Evolutionary conservation across 2,888 invertebrate genomes (phyloP), one percentile per base, ranked within the genome.

Genomic region (Hanleya hanleyi): DNA sequence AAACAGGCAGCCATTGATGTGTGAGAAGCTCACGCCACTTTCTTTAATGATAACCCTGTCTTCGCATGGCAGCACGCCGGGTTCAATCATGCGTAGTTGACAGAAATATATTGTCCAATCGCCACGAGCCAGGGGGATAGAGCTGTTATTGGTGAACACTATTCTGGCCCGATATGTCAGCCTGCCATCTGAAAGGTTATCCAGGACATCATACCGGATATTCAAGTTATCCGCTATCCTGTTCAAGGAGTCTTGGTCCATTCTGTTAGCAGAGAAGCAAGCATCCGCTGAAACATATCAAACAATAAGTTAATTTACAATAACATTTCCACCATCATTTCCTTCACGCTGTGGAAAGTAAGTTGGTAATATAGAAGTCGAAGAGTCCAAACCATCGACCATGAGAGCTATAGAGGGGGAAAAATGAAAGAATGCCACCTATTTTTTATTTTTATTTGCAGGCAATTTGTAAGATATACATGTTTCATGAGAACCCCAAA

Each of bases 61-160:
- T 7, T 79, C 76, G 38, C 79, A 74, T 0, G 85, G 84, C 0
- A 86, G 75, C 6, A 72, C 69, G 3, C 69, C 76, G 7, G 87
- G 86, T 69, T 87, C 86, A 22, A 87, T 80, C 85, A 87, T 84
- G 22, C 86, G 83, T n/a, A 84, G 76, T 36, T 86, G 86, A 62
- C 84, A 85, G 67, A 87, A 86, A 71, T 83, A 85, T 26, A 87
- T 84, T 6, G 79, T 75, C 87, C 87, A 87, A 12, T 3, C 38
- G 18, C 75, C 78, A 67, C 73, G 73, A 7, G 69, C 36, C 12
- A 84, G 49, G 1, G 74, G 65, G 6, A 77, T 65, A 12, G 67
- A 38, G 64, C 84, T 75, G 49, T 78, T 76, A 62, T 86, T 86
- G 32, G 81, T 83, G 2, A 86, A 72, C 7, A 78, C 77, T 5